Base-by-base conservation (phyloP, 2,113 vertebrate species). In the Geococcyx californianus region DNA sequence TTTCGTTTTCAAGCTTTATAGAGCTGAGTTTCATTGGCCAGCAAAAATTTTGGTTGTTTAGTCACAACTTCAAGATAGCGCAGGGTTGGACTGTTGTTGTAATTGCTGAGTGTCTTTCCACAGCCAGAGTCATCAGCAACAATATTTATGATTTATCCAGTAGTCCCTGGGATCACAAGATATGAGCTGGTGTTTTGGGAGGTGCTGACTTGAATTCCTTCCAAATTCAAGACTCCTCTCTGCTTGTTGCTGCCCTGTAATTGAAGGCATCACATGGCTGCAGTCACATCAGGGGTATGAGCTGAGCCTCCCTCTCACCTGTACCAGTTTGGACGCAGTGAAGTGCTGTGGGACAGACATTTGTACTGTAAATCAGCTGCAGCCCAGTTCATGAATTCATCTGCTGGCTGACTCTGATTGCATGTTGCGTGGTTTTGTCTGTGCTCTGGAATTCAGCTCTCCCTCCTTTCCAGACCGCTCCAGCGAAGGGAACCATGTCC, bases 301-400 rank as follows among this genome's bases (percentile, higher is more conserved):
- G 42, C 7, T 42, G 80, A 12, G 68, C 63, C 34, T 91, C n/a
- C 34, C 54, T 54, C 40, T 38, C 4, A 21, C 34, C 38, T 73
- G 24, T 2, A 28, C 21, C 31, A 17, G 26, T 1, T 4, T 1
- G 7, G 73, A 67, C 5, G 0, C 1, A 2, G 33, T 10, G 26
- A 45, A 79, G 21, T 1, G 3, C 77, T 47, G 42, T 36, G 73
- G 24, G 47, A 78, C 36, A 63, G 52, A 38, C 29, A 8, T 68
- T 29, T 68, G 62, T 76, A 34, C 73, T 66, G 2, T 0, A 2
- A 34, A 21, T 51, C 59, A 55, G 19, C 72, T 64, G 60, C 36
- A 23, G 34, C 28, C 16, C 1, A 1, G 15, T 25, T 52, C 2
- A 3, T 31, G 29, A 40, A 21, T 59, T 81, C 6, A 25, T 78